Conservation (phyloP, 2,888 invertebrate genomes). For the Hyalella azteca region DNA sequence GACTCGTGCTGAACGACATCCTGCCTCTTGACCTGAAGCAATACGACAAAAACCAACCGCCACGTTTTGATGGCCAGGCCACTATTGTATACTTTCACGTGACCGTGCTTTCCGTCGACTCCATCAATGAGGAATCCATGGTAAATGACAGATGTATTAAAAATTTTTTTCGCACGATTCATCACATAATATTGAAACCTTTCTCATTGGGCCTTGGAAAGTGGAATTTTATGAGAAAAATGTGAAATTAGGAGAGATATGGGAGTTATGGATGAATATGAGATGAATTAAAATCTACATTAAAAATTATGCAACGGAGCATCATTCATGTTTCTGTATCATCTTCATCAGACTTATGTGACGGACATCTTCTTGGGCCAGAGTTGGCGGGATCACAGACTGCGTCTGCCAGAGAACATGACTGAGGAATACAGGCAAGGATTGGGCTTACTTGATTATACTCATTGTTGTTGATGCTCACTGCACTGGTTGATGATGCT, state of each 20-base stretch:
- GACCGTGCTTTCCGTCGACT: constrained; percentile 86
- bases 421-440: constrained; percentile 76
- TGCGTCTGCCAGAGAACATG: constrained; percentile 90
- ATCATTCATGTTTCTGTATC: no score
- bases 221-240: no score
- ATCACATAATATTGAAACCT: no score
- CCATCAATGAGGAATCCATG: constrained; percentile 96
- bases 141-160: constrained; percentile 63
- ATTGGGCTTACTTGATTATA: no score
- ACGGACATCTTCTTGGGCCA: constrained; percentile 91
- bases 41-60: constrained; percentile 88
- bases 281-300: no score
- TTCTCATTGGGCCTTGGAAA: no score
- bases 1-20: constrained; percentile 79
- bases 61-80: constrained; percentile 82
- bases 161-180: neutral
- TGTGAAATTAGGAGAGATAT: no score
- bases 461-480: no score
- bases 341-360: constrained; percentile 92
- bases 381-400: constrained; percentile 88
- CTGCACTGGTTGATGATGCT: no score
- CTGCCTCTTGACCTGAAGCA: constrained; percentile 82
- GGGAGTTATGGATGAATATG: no score
- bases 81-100: constrained; percentile 90
- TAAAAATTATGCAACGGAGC: no score